These are phyloP conservation scores for Scaptomyza parva DNA, from an alignment of 2,888 invertebrate genomes.

Conservation along the genomic window DNA sequence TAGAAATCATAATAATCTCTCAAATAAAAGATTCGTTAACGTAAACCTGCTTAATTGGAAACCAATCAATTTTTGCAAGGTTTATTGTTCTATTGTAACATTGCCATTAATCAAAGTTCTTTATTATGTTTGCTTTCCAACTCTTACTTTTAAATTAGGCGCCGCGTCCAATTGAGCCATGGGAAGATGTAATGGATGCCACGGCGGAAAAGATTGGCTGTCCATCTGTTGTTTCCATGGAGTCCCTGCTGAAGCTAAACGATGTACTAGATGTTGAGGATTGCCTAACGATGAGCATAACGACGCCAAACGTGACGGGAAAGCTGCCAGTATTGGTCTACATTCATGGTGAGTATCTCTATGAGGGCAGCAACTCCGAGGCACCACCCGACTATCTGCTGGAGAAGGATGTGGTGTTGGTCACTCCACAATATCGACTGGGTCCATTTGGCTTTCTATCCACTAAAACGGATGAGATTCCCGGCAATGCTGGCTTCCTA, in stretches of 20 bases:
- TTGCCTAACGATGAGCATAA: slow-evolving; percentile 82
- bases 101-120: slow-evolving; percentile 4
- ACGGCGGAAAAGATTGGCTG: slow-evolving; percentile 82
- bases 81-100: background rate
- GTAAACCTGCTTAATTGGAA: slow-evolving; percentile 5
- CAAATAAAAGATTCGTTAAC: background rate
- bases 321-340: slow-evolving; percentile 84
- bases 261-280: slow-evolving; percentile 82
- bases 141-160: slow-evolving; percentile 59
- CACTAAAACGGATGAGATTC: slow-evolving; percentile 85
- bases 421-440: slow-evolving; percentile 85
- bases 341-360: slow-evolving; percentile 84
- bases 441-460: slow-evolving; percentile 86
- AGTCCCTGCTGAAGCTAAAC: slow-evolving; percentile 61
- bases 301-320: slow-evolving; percentile 78
- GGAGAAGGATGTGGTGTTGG: slow-evolving; percentile 85
- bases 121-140: background rate
- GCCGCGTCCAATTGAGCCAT: slow-evolving; percentile 81
- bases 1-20: background rate
- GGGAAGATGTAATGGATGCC: slow-evolving; percentile 82
- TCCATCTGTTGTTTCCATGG: slow-evolving; percentile 81
- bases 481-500: slow-evolving; percentile 86
- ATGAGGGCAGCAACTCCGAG: slow-evolving; percentile 83
- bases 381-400: slow-evolving; percentile 84
- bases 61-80: slow-evolving; percentile 4